Base-by-base conservation (phyloP, 1,140 invertebrate species). In the Reticulitermes speratus region DNA sequence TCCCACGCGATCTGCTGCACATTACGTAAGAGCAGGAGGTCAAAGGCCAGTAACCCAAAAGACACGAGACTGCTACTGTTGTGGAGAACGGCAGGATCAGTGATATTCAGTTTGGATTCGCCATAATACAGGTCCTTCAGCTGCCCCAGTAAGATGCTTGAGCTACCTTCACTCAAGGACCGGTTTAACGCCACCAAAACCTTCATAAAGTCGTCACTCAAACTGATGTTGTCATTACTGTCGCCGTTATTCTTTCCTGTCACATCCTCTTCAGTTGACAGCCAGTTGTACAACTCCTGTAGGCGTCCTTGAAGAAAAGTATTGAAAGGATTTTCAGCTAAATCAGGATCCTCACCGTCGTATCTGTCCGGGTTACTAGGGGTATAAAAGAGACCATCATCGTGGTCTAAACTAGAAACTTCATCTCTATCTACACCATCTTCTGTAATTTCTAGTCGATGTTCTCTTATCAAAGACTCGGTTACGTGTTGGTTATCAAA, bases 11-110 rank as follows among this genome's bases (percentile, higher is more conserved):
- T 92, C 21, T 92, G 88, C 88, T 94, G 93, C 65, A 94, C 93
- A 88, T 94, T 94, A 88, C 93, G 93, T 11, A 94, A 87, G 44
- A 94, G 88, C 89, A 94, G 92, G 1, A 94, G 91, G 88, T 94
- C 93, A 86, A 94, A 90, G 0, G 93, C 93, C 86, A 94, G 88
- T 44, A 94, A 91, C 0, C 93, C 93, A 87, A 94, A 93, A 0
- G 93, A 93, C 1, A 93, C 87, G 16, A 93, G 88, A 88, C 91
- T 92, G 0, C 86, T 87, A 65, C 84, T 87, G 84, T 85, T 87
- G 86, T 44, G 45, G 25, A 85, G 65, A 25, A 81, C 38, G 0
- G 84, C 84, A 19, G 84, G 84, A 25, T 89, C 87, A 2, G 87
- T 69, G n/a, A 89, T 87, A 75, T 88, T 89, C 45, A 89, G 89